Evolutionary conservation across 2,888 invertebrate genomes (phyloP).

Genomic region (Drosophila fungiperda): DNA sequence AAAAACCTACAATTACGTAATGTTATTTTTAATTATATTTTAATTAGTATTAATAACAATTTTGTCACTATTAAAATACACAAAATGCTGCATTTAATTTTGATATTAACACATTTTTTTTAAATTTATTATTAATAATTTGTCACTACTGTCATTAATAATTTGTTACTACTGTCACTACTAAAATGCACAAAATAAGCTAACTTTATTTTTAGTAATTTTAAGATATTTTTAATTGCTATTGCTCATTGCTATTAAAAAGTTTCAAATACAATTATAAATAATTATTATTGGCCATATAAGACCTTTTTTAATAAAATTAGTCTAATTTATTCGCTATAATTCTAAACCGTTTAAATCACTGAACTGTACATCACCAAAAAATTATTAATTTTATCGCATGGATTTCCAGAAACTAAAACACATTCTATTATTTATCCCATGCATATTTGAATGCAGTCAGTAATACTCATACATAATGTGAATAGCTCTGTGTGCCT

Average conservation of each 20-base stretch:
- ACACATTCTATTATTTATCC: neutral
- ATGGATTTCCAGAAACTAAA: neutral
- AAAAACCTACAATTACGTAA: neutral
- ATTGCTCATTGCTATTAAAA: neutral
- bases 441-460: constrained; percentile 8
- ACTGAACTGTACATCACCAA: neutral
- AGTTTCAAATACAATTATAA: neutral
- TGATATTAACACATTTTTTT: neutral
- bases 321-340: neutral
- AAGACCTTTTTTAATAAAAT: neutral
- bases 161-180: neutral
- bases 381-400: neutral
- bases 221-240: neutral
- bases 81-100: neutral
- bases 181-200: neutral
- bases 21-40: neutral
- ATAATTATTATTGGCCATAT: neutral
- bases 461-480: neutral
- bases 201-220: neutral
- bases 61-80: neutral
- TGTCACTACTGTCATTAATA: neutral
- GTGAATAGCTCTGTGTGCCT: neutral
- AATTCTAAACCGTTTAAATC: neutral
- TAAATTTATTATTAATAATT: neutral
- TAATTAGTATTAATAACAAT: neutral